Evolutionary conservation across 2,113 vertebrate species (phyloP).

Genomic region (Pampusana beccarii): DNA sequence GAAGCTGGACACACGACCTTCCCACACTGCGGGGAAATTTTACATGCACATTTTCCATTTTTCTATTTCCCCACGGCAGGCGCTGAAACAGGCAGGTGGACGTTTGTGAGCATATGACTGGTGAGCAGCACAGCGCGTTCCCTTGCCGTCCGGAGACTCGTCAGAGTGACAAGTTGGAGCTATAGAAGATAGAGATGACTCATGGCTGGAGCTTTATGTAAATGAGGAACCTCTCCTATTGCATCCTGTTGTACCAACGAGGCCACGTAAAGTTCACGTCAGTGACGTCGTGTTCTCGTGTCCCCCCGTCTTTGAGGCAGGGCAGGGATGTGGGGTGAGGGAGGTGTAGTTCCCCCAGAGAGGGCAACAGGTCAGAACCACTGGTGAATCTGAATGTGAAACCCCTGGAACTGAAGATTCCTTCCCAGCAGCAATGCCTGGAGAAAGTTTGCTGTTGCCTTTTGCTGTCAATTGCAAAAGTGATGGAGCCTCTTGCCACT

Average conservation of each 20-base stretch:
- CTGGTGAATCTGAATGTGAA: not conserved
- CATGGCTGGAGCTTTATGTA: constrained; percentile 8
- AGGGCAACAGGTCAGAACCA: not conserved
- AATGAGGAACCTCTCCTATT: constrained; percentile 37
- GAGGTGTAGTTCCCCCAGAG: not conserved
- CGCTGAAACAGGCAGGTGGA: not conserved
- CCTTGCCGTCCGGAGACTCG: not conserved
- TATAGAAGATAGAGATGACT: not conserved
- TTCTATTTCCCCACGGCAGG: not conserved
- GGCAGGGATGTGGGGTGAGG: not conserved
- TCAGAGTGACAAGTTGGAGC: constrained; percentile 27
- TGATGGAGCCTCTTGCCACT: not conserved
- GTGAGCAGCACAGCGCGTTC: not conserved
- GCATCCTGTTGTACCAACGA: not conserved
- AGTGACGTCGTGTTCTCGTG: not conserved
- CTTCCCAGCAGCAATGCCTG: not conserved
- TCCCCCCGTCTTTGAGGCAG: not conserved
- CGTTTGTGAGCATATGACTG: not conserved
- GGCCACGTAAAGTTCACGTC: not conserved
- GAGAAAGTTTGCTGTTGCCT: not conserved
- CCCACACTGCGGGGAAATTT: constrained; percentile 26
- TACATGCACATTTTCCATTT: not conserved
- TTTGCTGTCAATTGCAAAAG: not conserved
- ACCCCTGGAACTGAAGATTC: not conserved
- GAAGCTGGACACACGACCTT: not conserved